Base-by-base conservation (phyloP, 2,888 invertebrate species). In the Campopleginae sp. region DNA sequence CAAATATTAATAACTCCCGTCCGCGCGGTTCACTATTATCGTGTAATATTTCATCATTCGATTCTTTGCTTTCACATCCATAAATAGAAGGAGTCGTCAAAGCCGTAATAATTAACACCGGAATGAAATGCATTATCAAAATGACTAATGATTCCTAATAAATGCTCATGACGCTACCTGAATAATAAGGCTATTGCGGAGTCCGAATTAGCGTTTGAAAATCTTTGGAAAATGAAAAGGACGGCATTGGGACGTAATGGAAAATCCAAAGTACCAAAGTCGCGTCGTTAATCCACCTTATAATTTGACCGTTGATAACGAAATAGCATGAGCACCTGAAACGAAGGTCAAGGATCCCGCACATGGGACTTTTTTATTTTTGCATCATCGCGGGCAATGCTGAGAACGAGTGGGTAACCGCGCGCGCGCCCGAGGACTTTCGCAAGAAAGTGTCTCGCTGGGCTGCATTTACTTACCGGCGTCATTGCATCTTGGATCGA, bases 301-400 rank as follows among this genome's bases (percentile, higher is more conserved):
- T 65, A 33, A 38, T 65, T 17, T 19, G n/a, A 38, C n/a, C 17
- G 65, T n/a, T 19, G 65, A 14, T 33, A 38, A n/a, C 19, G 10
- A 0, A 14, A n/a, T n/a, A 38, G 19, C 31, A 12, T 33, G 14
- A 31, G 6, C 81, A 75, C 71, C 76, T 44, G 72, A 72, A 12
- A 19, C 82, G 80, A 85, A 82, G 82, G 80, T 82, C 82, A 82
- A 85, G 85, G 76, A 82, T 85, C 82, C 72, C 77, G 63, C 84
- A 38, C 58, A 48, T 27, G 46, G 23, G 0, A 33, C 17, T 38
- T 58, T 58, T 38, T 58, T 58, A 33, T 51, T 54, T 54, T 48
- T 58, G n/a, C 42, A 33, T 71, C 74, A 46, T 42, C 74, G 48
- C 58, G 46, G 19, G 44, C 48, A 44, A 23, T 48, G 19, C 19